A percentile compares a stretch with the other conserved stretches of the same genome.
These are phyloP conservation scores for Tolmerus cingulatus DNA, from an alignment of 2,888 invertebrate genomes.

Conservation along the genomic window DNA sequence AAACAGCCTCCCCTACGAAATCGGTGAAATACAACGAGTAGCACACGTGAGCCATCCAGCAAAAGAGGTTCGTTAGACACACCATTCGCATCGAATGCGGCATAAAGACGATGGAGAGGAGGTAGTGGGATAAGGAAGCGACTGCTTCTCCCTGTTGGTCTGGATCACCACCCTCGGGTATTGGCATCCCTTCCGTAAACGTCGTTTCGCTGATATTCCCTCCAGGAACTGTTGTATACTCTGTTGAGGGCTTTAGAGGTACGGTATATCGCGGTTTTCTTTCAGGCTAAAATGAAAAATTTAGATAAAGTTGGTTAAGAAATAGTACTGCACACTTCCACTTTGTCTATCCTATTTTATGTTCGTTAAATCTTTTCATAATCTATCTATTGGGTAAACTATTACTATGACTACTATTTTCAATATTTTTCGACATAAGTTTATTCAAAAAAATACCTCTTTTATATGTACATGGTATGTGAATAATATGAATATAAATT, in stretches of 20 bases:
- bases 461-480: too few relatives aligned
- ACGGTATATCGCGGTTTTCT: constrained; percentile 39
- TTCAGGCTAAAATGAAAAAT: background rate
- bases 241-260: constrained; percentile 38
- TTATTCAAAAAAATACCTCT: too few relatives aligned
- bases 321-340: background rate
- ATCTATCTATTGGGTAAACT: too few relatives aligned
- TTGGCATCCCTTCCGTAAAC: constrained; percentile 49
- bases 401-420: too few relatives aligned
- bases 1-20: constrained; percentile 70
- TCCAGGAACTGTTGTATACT: constrained; percentile 52
- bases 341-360: background rate
- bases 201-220: constrained; percentile 52
- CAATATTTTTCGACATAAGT: too few relatives aligned
- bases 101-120: constrained; percentile 91
- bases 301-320: background rate
- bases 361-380: too few relatives aligned
- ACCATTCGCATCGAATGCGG: constrained; percentile 85
- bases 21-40: constrained; percentile 97
- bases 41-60: constrained; percentile 98
- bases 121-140: constrained; percentile 76
- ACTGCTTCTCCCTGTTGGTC: constrained; percentile 58
- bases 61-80: constrained; percentile 93
- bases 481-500: too few relatives aligned
- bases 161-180: constrained; percentile 45